phyloP scores from a whole-genome alignment of 2,888 invertebrate species.

The Clitarchus hookeri region DNA sequence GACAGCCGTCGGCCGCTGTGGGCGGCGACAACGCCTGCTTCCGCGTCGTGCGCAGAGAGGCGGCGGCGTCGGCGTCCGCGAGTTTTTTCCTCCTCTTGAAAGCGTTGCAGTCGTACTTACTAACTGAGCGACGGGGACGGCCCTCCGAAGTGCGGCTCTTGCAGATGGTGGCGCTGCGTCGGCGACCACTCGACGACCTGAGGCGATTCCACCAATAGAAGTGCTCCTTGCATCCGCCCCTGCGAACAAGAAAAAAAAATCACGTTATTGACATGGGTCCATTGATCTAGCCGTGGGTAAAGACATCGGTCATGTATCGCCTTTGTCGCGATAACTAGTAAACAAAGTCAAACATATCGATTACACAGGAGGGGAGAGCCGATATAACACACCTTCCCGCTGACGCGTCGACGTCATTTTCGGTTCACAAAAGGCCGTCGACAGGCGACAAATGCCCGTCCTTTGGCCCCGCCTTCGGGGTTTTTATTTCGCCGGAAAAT shows the following conservation, averaged over 20 bases:
- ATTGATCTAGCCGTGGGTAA: neutral
- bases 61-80: conserved; percentile 30
- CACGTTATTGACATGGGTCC: neutral
- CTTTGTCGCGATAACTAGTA: neutral
- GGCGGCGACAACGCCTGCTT: neutral
- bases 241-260: conserved; percentile 40
- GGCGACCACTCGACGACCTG: conserved; percentile 12
- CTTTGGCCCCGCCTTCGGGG: neutral
- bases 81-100: conserved; percentile 24
- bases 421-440: neutral
- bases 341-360: neutral
- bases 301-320: neutral
- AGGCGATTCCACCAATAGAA: conserved; percentile 40
- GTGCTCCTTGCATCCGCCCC: conserved; percentile 46
- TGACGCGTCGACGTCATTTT: neutral
- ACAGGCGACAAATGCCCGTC: conserved; percentile 14
- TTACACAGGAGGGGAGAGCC: neutral
- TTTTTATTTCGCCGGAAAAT: conserved; percentile 14
- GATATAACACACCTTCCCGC: neutral
- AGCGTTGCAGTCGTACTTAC: conserved; percentile 21
- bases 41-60: neutral
- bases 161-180: conserved; percentile 32
- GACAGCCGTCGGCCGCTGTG: conserved; percentile 6
- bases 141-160: conserved; percentile 25
- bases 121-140: conserved; percentile 26